phyloP scores from a whole-genome alignment of 2,113 vertebrate species.

The Leptodactylus fuscus region DNA sequence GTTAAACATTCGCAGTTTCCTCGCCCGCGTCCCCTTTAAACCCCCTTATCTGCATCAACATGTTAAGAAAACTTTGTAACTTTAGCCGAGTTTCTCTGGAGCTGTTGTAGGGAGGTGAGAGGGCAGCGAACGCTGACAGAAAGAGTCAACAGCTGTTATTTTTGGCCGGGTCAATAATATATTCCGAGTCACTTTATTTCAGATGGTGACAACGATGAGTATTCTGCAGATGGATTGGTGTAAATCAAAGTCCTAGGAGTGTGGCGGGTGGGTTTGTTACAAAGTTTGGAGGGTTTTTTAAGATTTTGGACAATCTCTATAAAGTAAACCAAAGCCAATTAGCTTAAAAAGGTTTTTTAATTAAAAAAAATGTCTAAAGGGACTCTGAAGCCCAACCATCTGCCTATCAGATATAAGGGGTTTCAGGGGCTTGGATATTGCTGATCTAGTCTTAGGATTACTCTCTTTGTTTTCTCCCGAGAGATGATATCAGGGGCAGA shows the following conservation, averaged over 20 bases:
- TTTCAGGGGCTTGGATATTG: no score
- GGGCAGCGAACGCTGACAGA: slow-evolving; percentile 32
- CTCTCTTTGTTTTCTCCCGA: no score
- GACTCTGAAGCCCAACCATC: no score
- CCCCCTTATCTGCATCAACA: slow-evolving; percentile 22
- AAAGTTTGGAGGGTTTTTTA: neutral
- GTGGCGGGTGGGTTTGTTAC: neutral
- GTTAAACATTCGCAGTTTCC: neutral
- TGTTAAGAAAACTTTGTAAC: slow-evolving; percentile 12
- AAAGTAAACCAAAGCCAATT: neutral
- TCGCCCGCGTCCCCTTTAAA: neutral
- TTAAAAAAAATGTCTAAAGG: neutral
- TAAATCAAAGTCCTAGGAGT: neutral
- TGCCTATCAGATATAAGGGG: no score
- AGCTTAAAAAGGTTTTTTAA: neutral
- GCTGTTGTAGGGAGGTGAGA: slow-evolving; percentile 31
- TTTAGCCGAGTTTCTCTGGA: slow-evolving; percentile 11
- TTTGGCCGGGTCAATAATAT: slow-evolving; percentile 34
- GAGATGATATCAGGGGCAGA: no score
- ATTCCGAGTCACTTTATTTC: slow-evolving; percentile 27
- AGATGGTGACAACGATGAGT: slow-evolving; percentile 32
- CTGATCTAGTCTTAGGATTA: no score
- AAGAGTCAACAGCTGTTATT: slow-evolving; percentile 41
- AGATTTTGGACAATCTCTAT: neutral
- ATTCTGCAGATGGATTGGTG: slow-evolving; percentile 15